Base-by-base conservation (phyloP, 2,888 invertebrate genomes). In the Xanthia togata region DNA sequence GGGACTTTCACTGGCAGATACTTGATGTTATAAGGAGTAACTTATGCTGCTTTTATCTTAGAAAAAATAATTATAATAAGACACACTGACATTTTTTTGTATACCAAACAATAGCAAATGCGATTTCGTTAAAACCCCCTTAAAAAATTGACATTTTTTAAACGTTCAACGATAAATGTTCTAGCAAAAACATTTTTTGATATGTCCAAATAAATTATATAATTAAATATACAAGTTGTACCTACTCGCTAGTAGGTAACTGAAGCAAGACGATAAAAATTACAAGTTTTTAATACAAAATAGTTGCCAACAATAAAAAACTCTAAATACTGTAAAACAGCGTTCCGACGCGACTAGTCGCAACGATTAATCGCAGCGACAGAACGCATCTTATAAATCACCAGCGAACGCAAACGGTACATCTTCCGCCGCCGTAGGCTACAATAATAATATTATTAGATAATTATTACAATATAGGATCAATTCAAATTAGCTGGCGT, bases 121-220 rank as follows among this genome's bases (percentile, higher is more conserved):
- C 0, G 26, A 73, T 79, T 60, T 50, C 41, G 23, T 65, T 14
- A 73, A 80, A 70, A 63, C 35, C 12, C 47, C 14, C 6, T 20
- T 9, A 0, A 73, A 74, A 73, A 64, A 53, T 59, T 38, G 38
- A 44, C 50, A 44, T 50, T 50, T 26, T n/a, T 26, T 69, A 57
- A 62, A 72, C 60, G 50, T 59, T 60, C 9, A 82, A 77, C 70
- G 44, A 71, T 63, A 23, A 75, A 81, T 73, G 53, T 60, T 68
- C 41, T 72, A 65, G 20, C 59, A 35, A 63, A 71, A 78, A 65
- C 38, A 77, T 71, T 68, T 44, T 74, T 50, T 83, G 83, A 83
- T 83, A 83, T 83, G 83, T 83, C 41, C 53, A 83, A 83, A 83
- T 81, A 71, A 83, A 83, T 81, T 81, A 83, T 72, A 81, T 26